Base-by-base conservation (phyloP, 2,888 invertebrate species). In the Aproaerema taeniolella region DNA sequence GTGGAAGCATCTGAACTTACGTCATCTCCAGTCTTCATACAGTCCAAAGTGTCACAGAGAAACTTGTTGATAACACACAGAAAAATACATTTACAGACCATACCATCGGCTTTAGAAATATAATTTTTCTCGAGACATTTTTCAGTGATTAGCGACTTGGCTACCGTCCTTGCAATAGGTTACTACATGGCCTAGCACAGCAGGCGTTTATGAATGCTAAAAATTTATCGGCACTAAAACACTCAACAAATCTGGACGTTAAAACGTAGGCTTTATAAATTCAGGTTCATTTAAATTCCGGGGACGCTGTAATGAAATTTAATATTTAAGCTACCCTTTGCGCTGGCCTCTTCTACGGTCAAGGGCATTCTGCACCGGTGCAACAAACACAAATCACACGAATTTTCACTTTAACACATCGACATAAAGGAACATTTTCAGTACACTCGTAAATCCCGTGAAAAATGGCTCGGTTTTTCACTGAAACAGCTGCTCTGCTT, bases 331-430 rank as follows among this genome's bases (percentile, higher is more conserved):
- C 55, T 62, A 50, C 43, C 42, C 43, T 53, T 45, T 53, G 50
- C 46, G 46, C 20, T 34, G 37, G 44, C 39, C 57, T 45, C 57
- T 54, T 47, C n/a, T n/a, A 49, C 56, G 68, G 69, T 66, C 69
- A 70, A 70, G 69, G 68, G 60, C 68, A 43, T 45, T 45, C 40
- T 57, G 58, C 63, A 54, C 47, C 52, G 53, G 39, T 62, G 59
- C 61, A 63, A 59, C 47, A 53, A 41, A 44, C 39, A 13, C 6
- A 9, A 12, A 26, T n/a, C 26, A 26, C n/a, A 24, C 46, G 14
- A 62, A 44, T 49, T 48, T 40, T 16, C 42, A 55, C 58, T 41
- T 44, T 59, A 55, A 31, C 0, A 0, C 1, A n/a, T 2, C 3
- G 1, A 1, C 1, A 0, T 1, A 2, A 24, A 11, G 25, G 16